phyloP scores from a whole-genome alignment of 2,888 invertebrate genomes.

The Seira sanloemensis region DNA sequence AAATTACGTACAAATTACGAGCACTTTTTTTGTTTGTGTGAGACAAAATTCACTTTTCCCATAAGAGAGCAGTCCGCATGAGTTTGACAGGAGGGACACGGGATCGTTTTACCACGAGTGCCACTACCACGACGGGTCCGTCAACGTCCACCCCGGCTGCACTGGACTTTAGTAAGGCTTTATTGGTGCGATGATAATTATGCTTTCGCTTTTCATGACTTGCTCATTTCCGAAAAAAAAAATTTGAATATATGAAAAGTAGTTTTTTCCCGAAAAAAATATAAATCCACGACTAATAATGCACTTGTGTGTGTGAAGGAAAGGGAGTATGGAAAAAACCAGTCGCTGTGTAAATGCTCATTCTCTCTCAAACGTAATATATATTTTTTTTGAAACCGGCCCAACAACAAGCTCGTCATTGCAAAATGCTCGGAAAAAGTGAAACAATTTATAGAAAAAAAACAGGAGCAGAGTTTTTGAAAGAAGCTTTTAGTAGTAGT shows the following conservation, averaged over 20 bases:
- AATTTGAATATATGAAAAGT: too few relatives aligned
- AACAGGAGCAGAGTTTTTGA: neutral
- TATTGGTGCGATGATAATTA: neutral
- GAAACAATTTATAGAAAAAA: slow-evolving; percentile 15
- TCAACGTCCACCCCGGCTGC: neutral
- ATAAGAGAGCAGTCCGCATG: slow-evolving; percentile 38
- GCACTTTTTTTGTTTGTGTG: too few relatives aligned
- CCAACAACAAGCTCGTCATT: slow-evolving; percentile 28
- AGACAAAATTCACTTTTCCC: too few relatives aligned
- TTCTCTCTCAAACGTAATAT: neutral
- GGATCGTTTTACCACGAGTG: slow-evolving; percentile 1
- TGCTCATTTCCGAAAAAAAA: slow-evolving; percentile 10
- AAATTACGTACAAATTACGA: too few relatives aligned
- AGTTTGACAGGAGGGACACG: slow-evolving; percentile 35
- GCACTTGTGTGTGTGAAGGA: neutral
- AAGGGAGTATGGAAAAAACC: neutral
- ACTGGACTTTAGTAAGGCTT: neutral
- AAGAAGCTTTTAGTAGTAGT: neutral
- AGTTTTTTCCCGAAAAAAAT: neutral
- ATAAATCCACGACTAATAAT: neutral
- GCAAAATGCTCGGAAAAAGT: slow-evolving; percentile 28
- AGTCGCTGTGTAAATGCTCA: neutral
- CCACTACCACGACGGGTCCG: neutral
- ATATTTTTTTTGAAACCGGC: slow-evolving; percentile 50
- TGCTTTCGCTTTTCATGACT: neutral